phyloP scores from a whole-genome alignment of 1,140 invertebrate species.

The Schlechtendalia chinensis region DNA sequence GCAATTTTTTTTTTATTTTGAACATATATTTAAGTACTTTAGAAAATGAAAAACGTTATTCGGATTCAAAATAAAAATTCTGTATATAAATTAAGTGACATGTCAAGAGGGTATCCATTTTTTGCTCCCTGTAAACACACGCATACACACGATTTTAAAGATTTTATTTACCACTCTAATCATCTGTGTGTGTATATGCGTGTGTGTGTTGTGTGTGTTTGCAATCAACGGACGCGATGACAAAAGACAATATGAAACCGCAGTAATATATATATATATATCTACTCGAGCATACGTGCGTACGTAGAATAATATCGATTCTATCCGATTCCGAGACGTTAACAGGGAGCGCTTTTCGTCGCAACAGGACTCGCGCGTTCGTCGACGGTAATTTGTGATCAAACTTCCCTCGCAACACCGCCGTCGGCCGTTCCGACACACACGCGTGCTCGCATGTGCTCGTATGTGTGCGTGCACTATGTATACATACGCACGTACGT shows the following conservation, averaged over 20 bases:
- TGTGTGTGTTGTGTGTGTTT: background rate
- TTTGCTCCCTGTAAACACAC: too few species aligned
- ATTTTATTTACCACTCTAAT: background rate
- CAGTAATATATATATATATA: background rate
- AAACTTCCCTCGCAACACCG: background rate
- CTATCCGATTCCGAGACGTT: conserved; percentile 3
- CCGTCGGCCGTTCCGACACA: background rate
- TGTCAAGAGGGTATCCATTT: too few species aligned
- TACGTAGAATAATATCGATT: conserved; percentile 28
- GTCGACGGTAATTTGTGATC: conserved; percentile 17
- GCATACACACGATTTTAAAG: too few species aligned
- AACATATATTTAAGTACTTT: too few species aligned
- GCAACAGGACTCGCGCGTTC: background rate
- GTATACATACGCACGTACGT: too few species aligned
- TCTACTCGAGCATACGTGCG: background rate
- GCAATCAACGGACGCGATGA: background rate
- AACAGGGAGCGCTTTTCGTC: conserved; percentile 29
- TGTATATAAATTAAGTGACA: too few species aligned
- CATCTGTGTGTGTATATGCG: background rate
- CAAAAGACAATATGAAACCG: background rate
- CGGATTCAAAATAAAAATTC: too few species aligned
- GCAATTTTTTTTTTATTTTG: too few species aligned
- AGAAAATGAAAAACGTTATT: too few species aligned
- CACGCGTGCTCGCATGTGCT: background rate
- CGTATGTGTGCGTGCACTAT: background rate